phyloP scores from a whole-genome alignment of 2,797 vertebrate species.

The Mallotus villosus region DNA sequence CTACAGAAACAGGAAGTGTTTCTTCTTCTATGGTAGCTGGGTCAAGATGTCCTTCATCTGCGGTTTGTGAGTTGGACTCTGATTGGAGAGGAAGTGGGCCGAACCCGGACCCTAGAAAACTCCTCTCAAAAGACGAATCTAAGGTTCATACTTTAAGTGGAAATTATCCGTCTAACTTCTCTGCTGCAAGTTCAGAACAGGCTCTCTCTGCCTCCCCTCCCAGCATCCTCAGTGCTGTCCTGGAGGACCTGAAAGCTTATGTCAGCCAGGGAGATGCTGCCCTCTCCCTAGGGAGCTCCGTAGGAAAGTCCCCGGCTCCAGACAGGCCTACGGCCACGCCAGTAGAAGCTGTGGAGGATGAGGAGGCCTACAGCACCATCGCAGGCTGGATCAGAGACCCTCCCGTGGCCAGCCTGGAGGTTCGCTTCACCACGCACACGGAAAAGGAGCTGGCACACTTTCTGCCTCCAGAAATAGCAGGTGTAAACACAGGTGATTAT shows the following conservation, averaged over 20 bases:
- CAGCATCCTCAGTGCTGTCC: slow-evolving; percentile 32
- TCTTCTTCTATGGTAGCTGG: slow-evolving; percentile 7
- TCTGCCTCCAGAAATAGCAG: slow-evolving; percentile 60
- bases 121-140: slow-evolving; percentile 12
- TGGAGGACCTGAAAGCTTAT: slow-evolving; percentile 59
- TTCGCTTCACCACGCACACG: slow-evolving; percentile 83
- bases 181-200: background rate
- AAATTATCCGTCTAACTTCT: slow-evolving; percentile 10
- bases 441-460: slow-evolving; percentile 77
- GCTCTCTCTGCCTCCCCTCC: slow-evolving; percentile 15
- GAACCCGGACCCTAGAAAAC: background rate
- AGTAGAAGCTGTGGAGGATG: slow-evolving; percentile 1
- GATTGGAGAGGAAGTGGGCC: slow-evolving; percentile 1
- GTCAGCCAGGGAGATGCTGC: slow-evolving; percentile 45
- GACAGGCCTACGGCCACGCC: slow-evolving; percentile 15
- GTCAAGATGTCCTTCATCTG: slow-evolving; percentile 10
- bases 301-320: slow-evolving; percentile 11
- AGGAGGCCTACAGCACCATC: slow-evolving; percentile 65
- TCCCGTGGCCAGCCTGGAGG: slow-evolving; percentile 73
- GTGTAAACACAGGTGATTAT: slow-evolving; percentile 46
- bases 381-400: slow-evolving; percentile 83
- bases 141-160: slow-evolving; percentile 3
- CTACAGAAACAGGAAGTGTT: background rate
- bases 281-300: slow-evolving; percentile 17
- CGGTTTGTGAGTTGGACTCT: background rate